Conservation (phyloP, 2,797 vertebrate species). For the Hoplostethus mediterraneus region DNA sequence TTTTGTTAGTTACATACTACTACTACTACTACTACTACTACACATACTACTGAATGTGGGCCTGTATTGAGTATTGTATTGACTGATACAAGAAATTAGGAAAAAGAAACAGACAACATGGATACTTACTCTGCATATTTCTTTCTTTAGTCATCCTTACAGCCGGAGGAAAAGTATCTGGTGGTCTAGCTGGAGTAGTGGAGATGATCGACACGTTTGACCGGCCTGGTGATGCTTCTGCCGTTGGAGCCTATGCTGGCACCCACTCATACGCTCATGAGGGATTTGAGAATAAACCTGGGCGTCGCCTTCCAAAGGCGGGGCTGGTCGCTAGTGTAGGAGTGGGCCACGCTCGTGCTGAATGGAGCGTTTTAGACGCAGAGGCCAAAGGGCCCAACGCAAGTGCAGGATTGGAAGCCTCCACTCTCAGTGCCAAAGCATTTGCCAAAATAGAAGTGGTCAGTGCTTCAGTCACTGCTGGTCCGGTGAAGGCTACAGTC, state of each 20-base stretch:
- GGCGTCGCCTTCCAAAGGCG: not conserved
- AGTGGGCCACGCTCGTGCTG: not conserved
- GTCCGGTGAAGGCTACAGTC: not conserved
- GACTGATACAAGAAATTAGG: too few species aligned
- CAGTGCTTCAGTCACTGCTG: conserved; percentile 28
- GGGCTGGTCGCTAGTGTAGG: not conserved
- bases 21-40: too few species aligned
- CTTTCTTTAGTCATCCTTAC: not conserved
- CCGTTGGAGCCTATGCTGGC: accelerated
- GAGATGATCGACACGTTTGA: not conserved
- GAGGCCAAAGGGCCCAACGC: conserved; percentile 48
- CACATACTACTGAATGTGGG: too few species aligned
- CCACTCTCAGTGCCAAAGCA: not conserved
- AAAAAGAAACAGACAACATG: too few species aligned
- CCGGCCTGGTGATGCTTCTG: not conserved
- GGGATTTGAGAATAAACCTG: not conserved
- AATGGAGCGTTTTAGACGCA: not conserved
- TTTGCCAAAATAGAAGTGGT: conserved; percentile 15
- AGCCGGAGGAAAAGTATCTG: not conserved
- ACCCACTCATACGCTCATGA: accelerated
- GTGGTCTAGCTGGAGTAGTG: accelerated
- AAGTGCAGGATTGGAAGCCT: accelerated
- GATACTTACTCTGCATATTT: too few species aligned
- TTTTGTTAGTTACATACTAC: too few species aligned
- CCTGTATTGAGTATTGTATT: too few species aligned